Evolutionary conservation across 1,140 invertebrate species (phyloP), one percentile per base, ranked within the genome.

Genomic region (Ruditapes philippinarum): DNA sequence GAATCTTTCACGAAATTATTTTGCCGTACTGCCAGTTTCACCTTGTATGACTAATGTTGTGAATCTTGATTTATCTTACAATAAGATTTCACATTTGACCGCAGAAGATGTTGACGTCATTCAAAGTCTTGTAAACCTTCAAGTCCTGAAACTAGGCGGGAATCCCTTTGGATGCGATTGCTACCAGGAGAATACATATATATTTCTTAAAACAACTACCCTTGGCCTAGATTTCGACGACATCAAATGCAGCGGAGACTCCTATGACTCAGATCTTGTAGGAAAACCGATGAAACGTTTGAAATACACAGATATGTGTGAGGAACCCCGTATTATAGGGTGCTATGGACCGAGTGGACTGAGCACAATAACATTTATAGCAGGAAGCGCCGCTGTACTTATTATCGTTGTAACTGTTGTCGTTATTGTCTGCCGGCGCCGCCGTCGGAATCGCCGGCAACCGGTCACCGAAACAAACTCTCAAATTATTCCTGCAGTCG

Each of bases 81-180:
- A 85, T 40, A 19, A 54, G 25, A 49, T 85, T n/a, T 17, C 51
- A 5, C n/a, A 14, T 25, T 12, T 85, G 4, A 11, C 38, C 17
- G 14, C 45, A 4, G 82, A 51, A 2, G 82, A 85, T 14, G 36
- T 74, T 7, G 42, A 85, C 14, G 14, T 57, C 31, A 14, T 85
- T 40, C 65, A 85, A 54, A 74, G 82, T 74, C 14, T 85, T 5
- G 65, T 73, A 25, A 85, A 74, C 28, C 33, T 85, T 11, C 36
- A 85, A 9, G 25, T 33, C 42, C 22, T 85, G n/a, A 0, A 28
- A 38, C 28, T 85, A 73, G 82, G 70, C 14, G 82, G 82, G 5
- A 85, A 85, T 33, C 82, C 82, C n/a, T 85, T 85, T n/a, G 22
- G n/a, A 0, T 85, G 82, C 28, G 38, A 57, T n/a, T 85, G 82